Percentiles rank a stretch among this genome's conserved stretches.
Evolutionary conservation across 1,140 invertebrate species (phyloP).

Genomic region (Bombus picipes): DNA sequence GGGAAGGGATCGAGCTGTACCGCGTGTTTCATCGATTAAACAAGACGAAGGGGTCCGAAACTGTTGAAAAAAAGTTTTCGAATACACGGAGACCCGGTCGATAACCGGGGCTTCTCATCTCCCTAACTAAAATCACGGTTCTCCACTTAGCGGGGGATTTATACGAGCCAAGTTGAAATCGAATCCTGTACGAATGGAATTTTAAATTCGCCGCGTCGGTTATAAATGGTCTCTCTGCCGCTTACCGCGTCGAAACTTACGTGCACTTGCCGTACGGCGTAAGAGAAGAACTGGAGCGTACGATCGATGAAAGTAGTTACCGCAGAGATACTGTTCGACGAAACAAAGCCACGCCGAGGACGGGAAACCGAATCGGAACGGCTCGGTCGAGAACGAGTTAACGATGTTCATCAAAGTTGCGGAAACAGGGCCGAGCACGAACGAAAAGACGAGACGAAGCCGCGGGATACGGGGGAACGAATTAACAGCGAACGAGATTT

Average conservation of each 20-base stretch:
- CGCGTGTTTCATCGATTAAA: slow-evolving; percentile 56
- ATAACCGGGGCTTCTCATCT: slow-evolving; percentile 47
- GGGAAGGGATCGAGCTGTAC: background rate
- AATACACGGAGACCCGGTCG: slow-evolving; percentile 30
- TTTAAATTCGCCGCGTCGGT: slow-evolving; percentile 59
- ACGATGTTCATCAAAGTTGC: slow-evolving; percentile 48
- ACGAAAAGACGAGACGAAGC: background rate
- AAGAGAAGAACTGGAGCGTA: slow-evolving; percentile 16
- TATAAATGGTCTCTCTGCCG: slow-evolving; percentile 50
- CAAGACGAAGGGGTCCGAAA: slow-evolving; percentile 20
- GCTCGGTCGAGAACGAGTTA: slow-evolving; percentile 20
- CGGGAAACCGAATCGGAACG: background rate
- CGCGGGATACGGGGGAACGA: background rate
- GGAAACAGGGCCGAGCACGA: background rate
- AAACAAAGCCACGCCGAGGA: slow-evolving; percentile 31
- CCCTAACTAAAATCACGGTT: slow-evolving; percentile 60
- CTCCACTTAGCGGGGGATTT: slow-evolving; percentile 65
- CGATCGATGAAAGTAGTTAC: slow-evolving; percentile 52
- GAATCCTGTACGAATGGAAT: slow-evolving; percentile 59
- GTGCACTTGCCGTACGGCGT: too few species aligned
- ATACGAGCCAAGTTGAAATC: slow-evolving; percentile 67
- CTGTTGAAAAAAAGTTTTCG: slow-evolving; percentile 44
- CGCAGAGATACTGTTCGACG: slow-evolving; percentile 10
- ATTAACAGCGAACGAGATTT: slow-evolving; percentile 37
- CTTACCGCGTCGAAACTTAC: background rate